Base-by-base conservation (phyloP, 2,797 vertebrate genomes). In the Megalops cyprinoides region DNA sequence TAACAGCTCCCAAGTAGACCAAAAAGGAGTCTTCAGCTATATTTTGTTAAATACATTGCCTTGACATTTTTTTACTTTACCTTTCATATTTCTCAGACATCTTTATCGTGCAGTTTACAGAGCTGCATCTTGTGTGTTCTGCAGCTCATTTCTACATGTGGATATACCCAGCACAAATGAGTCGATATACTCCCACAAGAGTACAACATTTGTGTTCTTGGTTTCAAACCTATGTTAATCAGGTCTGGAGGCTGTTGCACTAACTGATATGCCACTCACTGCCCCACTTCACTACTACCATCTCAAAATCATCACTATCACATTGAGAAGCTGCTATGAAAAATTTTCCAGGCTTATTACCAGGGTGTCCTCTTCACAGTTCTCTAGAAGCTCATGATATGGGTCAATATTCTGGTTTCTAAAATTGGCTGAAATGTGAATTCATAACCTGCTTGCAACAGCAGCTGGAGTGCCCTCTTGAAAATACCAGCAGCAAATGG, bases 401-500 rank as follows among this genome's bases (percentile, higher is more conserved):
- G 14, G 28, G 10, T 55, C 31, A 55, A 49, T 56, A 71, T 51
- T 28, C 42, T 34, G 48, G 20, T 25, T 56, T 56, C 20, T 49
- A 56, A 34, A 55, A 39, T 56, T 55, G 49, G 31, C 58, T 79
- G 25, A 15, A 44, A 25, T 55, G 44, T 12, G 42, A 53, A 37
- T 73, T 74, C 31, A 46, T 58, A 46, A 80, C 79, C 67, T 78
- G 34, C 81, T 9, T 56, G 76, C 9, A 77, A 79, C n/a, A 71
- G 25, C 25, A 1, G 8, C 77, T 48, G 56, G 82, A 49, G 60
- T 74, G 2, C 85, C 86, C 82, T 91, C 86, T 87, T 87, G 84
- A 53, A 76, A 86, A 89, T 88, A 37, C 25, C 23, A 28, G 37
- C 73, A 37, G 44, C 23, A n/a, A 18, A 39, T 58, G 42, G 42